These are phyloP conservation scores for Agapornis roseicollis DNA, from an alignment of 2,113 vertebrate genomes.

Conservation along the genomic window DNA sequence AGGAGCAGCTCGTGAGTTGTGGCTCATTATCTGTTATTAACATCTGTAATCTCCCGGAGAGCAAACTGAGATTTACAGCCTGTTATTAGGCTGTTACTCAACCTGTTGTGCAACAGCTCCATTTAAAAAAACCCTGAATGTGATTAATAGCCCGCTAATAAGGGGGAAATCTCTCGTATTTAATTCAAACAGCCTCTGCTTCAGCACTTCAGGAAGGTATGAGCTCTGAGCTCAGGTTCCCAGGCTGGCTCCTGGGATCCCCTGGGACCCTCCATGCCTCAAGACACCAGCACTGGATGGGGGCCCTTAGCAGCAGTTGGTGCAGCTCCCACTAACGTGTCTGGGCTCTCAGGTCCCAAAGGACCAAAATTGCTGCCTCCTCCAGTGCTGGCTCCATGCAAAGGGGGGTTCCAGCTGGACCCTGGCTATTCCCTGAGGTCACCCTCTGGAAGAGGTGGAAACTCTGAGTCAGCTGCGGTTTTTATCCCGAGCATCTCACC, in stretches of 20 bases:
- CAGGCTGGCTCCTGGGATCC: neutral
- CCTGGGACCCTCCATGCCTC: neutral
- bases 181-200: slow-evolving; percentile 36
- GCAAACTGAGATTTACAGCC: slow-evolving; percentile 69
- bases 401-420: neutral
- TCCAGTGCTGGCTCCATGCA: fast-evolving
- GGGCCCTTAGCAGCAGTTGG: fast-evolving
- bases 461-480: slow-evolving; percentile 30
- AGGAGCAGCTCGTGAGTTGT: slow-evolving; percentile 47
- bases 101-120: slow-evolving; percentile 62
- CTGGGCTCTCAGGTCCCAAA: neutral
- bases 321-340: neutral
- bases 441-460: slow-evolving; percentile 24
- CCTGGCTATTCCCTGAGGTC: neutral
- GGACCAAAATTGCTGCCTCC: fast-evolving
- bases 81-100: slow-evolving; percentile 68
- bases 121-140: neutral
- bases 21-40: slow-evolving; percentile 69
- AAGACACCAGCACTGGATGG: fast-evolving
- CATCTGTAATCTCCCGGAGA: slow-evolving; percentile 66
- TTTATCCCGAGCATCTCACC: slow-evolving; percentile 23
- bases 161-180: slow-evolving; percentile 62
- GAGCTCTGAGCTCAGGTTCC: neutral
- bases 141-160: slow-evolving; percentile 65
- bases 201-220: slow-evolving; percentile 25